Evolutionary conservation across 2,113 vertebrate genomes (phyloP), one percentile per base, ranked within the genome.

Genomic region (Rhodinocichla rosea): DNA sequence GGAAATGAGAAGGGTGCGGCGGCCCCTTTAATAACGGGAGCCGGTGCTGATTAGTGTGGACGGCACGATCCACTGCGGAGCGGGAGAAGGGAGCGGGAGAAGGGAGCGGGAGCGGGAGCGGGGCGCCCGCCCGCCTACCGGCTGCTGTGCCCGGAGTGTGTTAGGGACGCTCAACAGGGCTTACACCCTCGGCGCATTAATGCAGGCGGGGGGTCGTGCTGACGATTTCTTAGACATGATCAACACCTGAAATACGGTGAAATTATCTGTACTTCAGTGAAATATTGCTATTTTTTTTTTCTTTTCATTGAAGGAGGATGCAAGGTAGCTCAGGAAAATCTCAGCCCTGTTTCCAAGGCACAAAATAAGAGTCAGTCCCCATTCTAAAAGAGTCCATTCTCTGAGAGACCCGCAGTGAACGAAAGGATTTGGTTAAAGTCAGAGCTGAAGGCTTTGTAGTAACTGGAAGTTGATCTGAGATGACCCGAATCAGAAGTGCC

Each of bases 41-140:
- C 63, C 4, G 53, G 44, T 1, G 75, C 96, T 90, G 22, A 75
- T 97, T 93, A 95, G 95, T 87, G 93, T 91, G 94, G 83, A n/a
- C 21, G 6, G 95, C 96, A 97, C 96, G 93, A 96, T 76, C 56
- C 87, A 85, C 95, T 96, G 96, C 96, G 74, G 93, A 30, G 64
- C 49, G 40, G 40, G 80, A 64, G 27, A 2, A 14, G 17, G 59
- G 75, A 7, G 15, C 8, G 20, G 57, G 45, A 37, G 45, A 13
- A 16, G 13, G 59, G 39, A 67, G n/a, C 14, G 5, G 49, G 50
- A 52, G 37, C 14, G 27, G 56, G 28, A 65, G 53, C 26, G 6
- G 13, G 22, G 8, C 11, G 28, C 33, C 24, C 7, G 15, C 33
- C 40, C 7, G 18, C 42, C 40, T 4, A 7, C 18, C 7, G 55